Evolutionary conservation across 2,797 vertebrate genomes (phyloP), one percentile per base, ranked within the genome.

Genomic region (Podarcis lilfordi): DNA sequence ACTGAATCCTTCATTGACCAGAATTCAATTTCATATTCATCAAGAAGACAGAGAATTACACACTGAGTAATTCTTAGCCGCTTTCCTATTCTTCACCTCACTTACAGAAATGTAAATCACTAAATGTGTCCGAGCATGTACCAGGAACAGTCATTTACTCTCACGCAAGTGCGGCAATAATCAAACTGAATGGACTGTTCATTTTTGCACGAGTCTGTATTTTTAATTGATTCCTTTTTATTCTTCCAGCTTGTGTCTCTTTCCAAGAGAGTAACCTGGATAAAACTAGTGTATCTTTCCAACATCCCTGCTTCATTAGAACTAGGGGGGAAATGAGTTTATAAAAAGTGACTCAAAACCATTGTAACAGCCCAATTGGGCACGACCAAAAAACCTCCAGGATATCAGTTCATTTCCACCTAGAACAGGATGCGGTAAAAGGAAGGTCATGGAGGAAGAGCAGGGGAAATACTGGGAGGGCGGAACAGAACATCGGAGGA

Each of bases 11-110:
- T 89, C 27, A 27, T 87, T 87, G 27, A 87, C 86, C 37, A 80
- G 59, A 10, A 61, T 89, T 86, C 15, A 90, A 69, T 8, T 3
- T 77, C 69, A 84, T 75, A 90, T 10, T 77, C 29, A 89, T n/a
- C n/a, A 87, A 7, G 50, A 88, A 8, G n/a, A 69, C 10, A 76
- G 27, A 91, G 89, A 89, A 93, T 88, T 10, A 82, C 35, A 89
- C 2, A 80, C 8, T 43, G 1, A 21, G 84, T 88, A 17, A 76
- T 71, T 85, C 55, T 72, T 13, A 61, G 84, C 66, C 43, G 77
- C 35, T 10, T 80, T 64, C 21, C 87, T 35, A 91, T 89, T 86
- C 75, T 85, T 21, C 0, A 72, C 40, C 68, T 43, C 45, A 15
- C 80, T 69, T 84, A 27, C 0, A 4, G 55, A 68, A 91, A 64